Evolutionary conservation across 2,797 vertebrate species (phyloP), one percentile per base, ranked within the genome.

Genomic region (Acestrorhynchus altus): DNA sequence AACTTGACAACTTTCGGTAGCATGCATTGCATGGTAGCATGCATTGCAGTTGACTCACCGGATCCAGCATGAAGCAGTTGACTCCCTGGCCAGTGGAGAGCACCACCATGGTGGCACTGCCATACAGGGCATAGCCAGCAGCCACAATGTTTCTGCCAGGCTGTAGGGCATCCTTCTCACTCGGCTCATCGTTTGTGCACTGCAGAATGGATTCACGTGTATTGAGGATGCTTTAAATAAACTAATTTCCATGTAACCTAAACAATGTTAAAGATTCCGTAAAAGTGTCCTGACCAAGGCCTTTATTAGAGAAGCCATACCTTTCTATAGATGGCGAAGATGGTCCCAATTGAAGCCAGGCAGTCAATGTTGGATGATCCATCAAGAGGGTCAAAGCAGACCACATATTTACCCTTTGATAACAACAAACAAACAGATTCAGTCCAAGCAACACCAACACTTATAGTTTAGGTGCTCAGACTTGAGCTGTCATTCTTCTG

Each of bases 351-450:
- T n/a, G 98, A 99, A 72, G 93, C 96, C 8, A 99, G 95, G 77
- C 98, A 99, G 87, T 99, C 98, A 0, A 99, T 99, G 88, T 99
- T 99, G 0, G 98, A 99, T 9, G 98, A 99, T 16, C 98, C 98
- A 80, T 99, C 98, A 60, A 99, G 91, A 18, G 98, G 98, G 83
- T 99, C 98, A 78, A 99, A 96, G 87, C 98, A 99, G 86, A 99
- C 96, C 39, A 99, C 88, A 73, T 99, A 99, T 94, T 99, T 99
- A n/a, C 98, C 98, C 97, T 99, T 35, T n/a, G 7, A 11, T 31
- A 18, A 60, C 20, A 66, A 66, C 22, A 49, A 47, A 72, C 16
- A 6, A 60, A 72, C 8, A 60, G 46, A 47, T 56, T 66, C 15
- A 47, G 2, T 78, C 42, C 10, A 10, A 22, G n/a, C n/a, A n/a